These are phyloP conservation scores for Phengaris alcon DNA, from an alignment of 2,888 invertebrate genomes.

Conservation along the genomic window DNA sequence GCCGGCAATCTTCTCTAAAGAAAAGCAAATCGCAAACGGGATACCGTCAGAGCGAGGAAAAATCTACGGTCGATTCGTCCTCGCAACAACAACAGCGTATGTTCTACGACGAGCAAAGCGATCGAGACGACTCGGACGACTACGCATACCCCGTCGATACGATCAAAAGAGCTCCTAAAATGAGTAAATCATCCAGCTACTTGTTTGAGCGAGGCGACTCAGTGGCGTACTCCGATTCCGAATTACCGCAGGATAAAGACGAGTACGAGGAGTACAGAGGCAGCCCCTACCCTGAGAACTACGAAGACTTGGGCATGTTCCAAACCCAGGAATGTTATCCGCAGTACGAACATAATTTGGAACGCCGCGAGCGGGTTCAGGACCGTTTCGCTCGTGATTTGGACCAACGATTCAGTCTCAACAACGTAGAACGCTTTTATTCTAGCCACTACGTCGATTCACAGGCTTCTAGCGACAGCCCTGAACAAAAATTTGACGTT, in stretches of 20 bases:
- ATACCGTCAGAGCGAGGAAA: conserved; percentile 64
- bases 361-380: conserved; percentile 48
- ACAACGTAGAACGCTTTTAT: conserved; percentile 73
- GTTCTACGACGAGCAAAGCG: conserved; percentile 68
- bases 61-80: conserved; percentile 54
- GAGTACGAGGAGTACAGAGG: conserved; percentile 70
- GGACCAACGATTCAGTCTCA: conserved; percentile 72
- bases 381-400: conserved; percentile 64
- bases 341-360: conserved; percentile 63
- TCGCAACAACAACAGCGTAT: conserved; percentile 61
- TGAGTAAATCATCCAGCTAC: conserved; percentile 65
- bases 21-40: conserved; percentile 58
- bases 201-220: conserved; percentile 69
- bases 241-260: conserved; percentile 66
- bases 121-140: conserved; percentile 73
- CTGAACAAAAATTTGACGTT: conserved; percentile 87
- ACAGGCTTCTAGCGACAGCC: conserved; percentile 82
- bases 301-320: conserved; percentile 68
- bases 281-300: conserved; percentile 72
- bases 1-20: conserved; percentile 74
- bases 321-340: conserved; percentile 73
- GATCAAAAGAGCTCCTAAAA: conserved; percentile 73
- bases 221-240: conserved; percentile 69
- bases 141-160: conserved; percentile 75
- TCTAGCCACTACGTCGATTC: conserved; percentile 78